Conservation (phyloP, 2,888 invertebrate species). For the Fissipunctia ypsillon region DNA sequence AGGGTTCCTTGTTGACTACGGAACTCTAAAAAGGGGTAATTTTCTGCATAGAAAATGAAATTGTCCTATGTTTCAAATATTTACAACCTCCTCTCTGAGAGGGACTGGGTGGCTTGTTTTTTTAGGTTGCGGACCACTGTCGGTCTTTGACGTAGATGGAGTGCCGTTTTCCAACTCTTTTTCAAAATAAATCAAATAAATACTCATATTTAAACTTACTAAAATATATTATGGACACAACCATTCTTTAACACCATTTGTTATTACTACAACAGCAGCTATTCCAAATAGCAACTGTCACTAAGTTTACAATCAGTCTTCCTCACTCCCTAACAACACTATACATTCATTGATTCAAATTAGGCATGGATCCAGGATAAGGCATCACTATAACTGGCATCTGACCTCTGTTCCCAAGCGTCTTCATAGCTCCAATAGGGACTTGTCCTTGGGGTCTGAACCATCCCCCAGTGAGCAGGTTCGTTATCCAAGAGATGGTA, state of each 20-base stretch:
- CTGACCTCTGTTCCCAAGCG: constrained; percentile 70
- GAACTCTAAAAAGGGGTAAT: neutral
- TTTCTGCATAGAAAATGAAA: neutral
- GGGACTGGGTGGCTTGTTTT: no score
- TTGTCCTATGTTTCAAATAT: neutral
- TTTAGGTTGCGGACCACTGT: no score
- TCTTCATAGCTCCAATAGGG: constrained; percentile 63
- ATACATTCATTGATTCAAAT: constrained; percentile 31
- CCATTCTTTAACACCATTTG: constrained; percentile 25
- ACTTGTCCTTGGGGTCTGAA: constrained; percentile 72
- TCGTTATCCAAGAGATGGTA: constrained; percentile 84
- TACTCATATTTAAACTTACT: neutral
- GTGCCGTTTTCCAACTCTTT: no score
- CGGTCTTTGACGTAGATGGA: no score
- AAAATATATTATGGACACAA: constrained; percentile 47
- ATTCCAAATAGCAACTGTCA: constrained; percentile 1
- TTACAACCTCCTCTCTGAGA: no score
- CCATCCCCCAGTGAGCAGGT: constrained; percentile 80
- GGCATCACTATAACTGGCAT: constrained; percentile 78
- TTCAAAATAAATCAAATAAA: constrained; percentile 22
- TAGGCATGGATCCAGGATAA: constrained; percentile 60
- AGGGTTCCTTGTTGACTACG: no score
- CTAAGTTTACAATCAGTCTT: constrained; percentile 52
- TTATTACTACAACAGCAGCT: constrained; percentile 23
- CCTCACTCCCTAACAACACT: constrained; percentile 16